Evolutionary conservation across 1,140 invertebrate species (phyloP), one percentile per base, ranked within the genome.

Genomic region (Ctenoplectra terminalis): DNA sequence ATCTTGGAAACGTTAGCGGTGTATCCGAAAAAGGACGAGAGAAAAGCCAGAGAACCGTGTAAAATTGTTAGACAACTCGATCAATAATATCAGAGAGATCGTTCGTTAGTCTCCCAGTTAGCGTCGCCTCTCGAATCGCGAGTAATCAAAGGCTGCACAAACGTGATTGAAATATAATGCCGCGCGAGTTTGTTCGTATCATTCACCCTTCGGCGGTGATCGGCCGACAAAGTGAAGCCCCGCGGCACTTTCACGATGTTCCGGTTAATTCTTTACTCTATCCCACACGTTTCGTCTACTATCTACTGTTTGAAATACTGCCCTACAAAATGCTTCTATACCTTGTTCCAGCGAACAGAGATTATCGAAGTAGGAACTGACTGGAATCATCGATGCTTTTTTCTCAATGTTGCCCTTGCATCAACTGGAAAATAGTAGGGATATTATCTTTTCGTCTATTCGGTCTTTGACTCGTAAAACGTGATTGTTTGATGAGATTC

Each of bases 101-200:
- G 86, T 87, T 87, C 85, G 86, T 87, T 87, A 87, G 85, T 86
- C 71, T 80, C 52, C 58, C 75, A 70, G 86, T 87, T 87, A 87
- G 81, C 71, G 85, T 87, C 77, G 81, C 86, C 77, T 79, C 85
- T 77, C 86, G 85, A 87, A 87, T 87, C 75, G 86, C 81, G 85
- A 80, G 86, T 87, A 87, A 87, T 87, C 86, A 87, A 87, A 87
- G 86, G 81, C 86, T 60, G 86, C 76, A 81, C 82, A 87, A 87
- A 87, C 86, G 86, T 87, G 86, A 83, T 87, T 87, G 86, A 87
- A 87, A 87, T 87, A 87, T 87, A 87, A 87, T 86, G 86, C 85
- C 69, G 69, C 50, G 73, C 73, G 86, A 87, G 81, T 87, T 87
- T 87, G 85, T 86, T 87, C 85, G 81, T 78, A 84, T 84, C 81